Base-by-base conservation (phyloP, 2,797 vertebrate genomes). In the Pipistrellus pipistrellus region DNA sequence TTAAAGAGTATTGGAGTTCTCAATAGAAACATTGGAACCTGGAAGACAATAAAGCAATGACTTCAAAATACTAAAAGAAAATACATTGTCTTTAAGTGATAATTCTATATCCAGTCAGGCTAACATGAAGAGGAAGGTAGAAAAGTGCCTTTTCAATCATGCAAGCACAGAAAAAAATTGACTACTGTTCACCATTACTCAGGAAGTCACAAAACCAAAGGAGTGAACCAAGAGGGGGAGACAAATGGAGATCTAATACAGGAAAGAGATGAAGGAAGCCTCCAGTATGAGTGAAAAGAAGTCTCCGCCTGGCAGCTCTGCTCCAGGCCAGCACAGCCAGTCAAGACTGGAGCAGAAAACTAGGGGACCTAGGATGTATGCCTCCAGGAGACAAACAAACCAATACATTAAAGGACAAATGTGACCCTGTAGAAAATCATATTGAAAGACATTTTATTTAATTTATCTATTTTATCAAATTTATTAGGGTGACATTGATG, bases 11-110 rank as follows among this genome's bases (percentile, higher is more conserved):
- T 48, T 9, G 2, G 0, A 76, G 41, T 78, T 85, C 8, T 72
- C 82, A 87, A 62, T 27, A 90, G 72, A 90, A 92, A 68, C 14
- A 71, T 8, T 59, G 32, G 23, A 88, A 89, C 32, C 41, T 73
- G 10, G 17, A 62, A 72, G n/a, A 53, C 57, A 77, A 20, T 38
- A 84, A 30, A 57, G 32, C 1, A 4, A 30, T 73, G 27, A n/a
- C 30, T 85, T 94, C 46, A 94, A 44, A 62, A 77, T 82, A 82
- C 32, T 82, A 23, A 91, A 77, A 93, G 75, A 94, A 86, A 82
- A 91, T 62, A 30, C 2, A 0, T 77, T 7, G 90, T 48, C 41
- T 94, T 69, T 51, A 77, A 62, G 32, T 14, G 35, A 48, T 32
- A 94, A 90, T 75, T 73, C 78, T 81, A 15, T 46, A 57, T 30